phyloP scores from a whole-genome alignment of 2,888 invertebrate genomes.

The Spisula solida region DNA sequence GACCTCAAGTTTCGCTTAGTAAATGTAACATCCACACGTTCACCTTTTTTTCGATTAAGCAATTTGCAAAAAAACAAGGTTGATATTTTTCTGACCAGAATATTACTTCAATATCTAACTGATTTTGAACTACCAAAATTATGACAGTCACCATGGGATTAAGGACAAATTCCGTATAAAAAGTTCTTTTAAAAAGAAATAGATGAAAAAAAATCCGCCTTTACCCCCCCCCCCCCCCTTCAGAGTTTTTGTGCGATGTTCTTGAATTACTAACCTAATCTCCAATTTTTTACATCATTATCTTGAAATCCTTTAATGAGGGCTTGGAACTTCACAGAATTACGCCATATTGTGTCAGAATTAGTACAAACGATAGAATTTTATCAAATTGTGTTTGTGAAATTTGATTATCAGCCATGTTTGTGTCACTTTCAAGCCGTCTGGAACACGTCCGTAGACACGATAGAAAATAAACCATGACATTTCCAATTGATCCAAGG shows the following conservation, averaged over 20 bases:
- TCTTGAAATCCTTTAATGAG: slow-evolving; percentile 44
- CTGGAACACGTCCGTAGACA: slow-evolving; percentile 50
- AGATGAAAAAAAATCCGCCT: neutral
- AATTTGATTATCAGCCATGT: slow-evolving; percentile 65
- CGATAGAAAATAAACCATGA: slow-evolving; percentile 59
- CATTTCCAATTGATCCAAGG: slow-evolving; percentile 53
- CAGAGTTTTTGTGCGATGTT: neutral
- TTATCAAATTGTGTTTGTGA: slow-evolving; percentile 62
- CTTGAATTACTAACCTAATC: slow-evolving; percentile 8
- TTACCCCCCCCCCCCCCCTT: neutral
- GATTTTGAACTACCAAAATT: too few relatives aligned
- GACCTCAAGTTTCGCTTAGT: too few relatives aligned
- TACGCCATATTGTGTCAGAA: slow-evolving; percentile 62
- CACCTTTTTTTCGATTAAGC: too few relatives aligned
- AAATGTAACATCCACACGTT: too few relatives aligned
- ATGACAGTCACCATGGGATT: too few relatives aligned
- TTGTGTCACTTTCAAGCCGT: slow-evolving; percentile 48
- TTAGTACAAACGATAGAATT: slow-evolving; percentile 52
- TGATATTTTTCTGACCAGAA: too few relatives aligned
- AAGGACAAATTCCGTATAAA: neutral
- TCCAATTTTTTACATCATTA: slow-evolving; percentile 32
- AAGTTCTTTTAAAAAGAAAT: neutral
- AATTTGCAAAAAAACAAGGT: too few relatives aligned
- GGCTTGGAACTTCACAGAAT: slow-evolving; percentile 45
- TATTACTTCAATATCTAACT: too few relatives aligned